Conservation (phyloP, 2,888 invertebrate genomes). For the Drosophila prostipennis region DNA sequence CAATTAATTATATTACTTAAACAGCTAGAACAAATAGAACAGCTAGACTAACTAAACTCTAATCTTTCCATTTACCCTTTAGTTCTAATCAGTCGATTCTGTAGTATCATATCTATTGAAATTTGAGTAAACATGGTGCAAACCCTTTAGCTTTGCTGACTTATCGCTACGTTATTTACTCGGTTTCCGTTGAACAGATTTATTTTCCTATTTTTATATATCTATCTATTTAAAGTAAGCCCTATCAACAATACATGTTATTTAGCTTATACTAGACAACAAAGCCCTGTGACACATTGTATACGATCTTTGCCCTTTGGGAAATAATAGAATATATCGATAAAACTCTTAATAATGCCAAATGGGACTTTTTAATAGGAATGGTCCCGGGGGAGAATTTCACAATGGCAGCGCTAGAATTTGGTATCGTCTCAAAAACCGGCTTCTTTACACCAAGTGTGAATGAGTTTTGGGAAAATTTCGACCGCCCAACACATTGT, state of each 20-base stretch:
- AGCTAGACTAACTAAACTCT: neutral
- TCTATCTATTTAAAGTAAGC: neutral
- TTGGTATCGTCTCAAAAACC: conserved; percentile 22
- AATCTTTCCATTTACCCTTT: neutral
- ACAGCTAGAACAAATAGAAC: neutral
- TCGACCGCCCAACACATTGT: conserved; percentile 8
- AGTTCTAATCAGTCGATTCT: neutral
- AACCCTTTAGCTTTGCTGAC: neutral
- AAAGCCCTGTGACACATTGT: neutral
- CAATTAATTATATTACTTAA: neutral
- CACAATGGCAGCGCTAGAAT: conserved; percentile 41
- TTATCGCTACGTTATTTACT: conserved; percentile 8
- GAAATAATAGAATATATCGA: neutral
- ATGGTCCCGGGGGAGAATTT: conserved; percentile 59
- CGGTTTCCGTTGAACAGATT: conserved; percentile 3
- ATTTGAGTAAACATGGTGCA: conserved; percentile 10
- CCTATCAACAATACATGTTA: neutral
- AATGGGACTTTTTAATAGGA: conserved; percentile 28
- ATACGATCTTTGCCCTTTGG: conserved; percentile 16
- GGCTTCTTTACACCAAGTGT: conserved; percentile 60
- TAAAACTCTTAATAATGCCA: conserved; percentile 9
- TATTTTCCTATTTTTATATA: neutral
- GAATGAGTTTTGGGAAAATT: conserved; percentile 56
- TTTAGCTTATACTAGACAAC: neutral
- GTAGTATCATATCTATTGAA: conserved; percentile 10